Evolutionary conservation across 2,113 vertebrate genomes (phyloP).

Genomic region (Pseudopodoces humilis): DNA sequence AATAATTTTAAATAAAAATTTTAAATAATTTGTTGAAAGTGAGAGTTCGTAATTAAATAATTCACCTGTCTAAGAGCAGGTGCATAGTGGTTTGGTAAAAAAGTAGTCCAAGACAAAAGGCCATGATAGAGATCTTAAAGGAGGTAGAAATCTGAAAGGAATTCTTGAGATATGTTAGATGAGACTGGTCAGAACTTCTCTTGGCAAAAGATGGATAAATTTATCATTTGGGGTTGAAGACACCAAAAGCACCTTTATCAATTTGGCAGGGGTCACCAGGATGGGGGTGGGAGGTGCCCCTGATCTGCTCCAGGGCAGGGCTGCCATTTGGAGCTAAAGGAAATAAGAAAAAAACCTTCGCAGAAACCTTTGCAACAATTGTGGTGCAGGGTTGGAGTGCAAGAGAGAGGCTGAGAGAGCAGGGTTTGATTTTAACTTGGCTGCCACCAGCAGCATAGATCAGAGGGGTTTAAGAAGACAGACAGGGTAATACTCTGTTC

Average conservation of each 20-base stretch:
- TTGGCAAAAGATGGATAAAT: not conserved
- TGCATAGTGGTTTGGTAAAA: not conserved
- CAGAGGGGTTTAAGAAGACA: not conserved
- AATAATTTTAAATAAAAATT: not conserved
- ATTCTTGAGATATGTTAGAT: not conserved
- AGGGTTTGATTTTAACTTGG: not conserved
- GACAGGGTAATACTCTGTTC: not conserved
- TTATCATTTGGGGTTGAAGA: not conserved
- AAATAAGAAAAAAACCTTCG: no score
- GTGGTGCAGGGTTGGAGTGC: fast-evolving
- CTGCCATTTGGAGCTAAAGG: not conserved
- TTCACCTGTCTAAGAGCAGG: not conserved
- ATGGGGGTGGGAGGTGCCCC: no score
- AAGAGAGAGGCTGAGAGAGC: not conserved
- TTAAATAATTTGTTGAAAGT: not conserved
- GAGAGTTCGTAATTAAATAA: not conserved
- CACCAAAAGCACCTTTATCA: not conserved
- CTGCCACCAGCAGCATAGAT: not conserved
- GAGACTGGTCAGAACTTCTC: not conserved
- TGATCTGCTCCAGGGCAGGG: not conserved
- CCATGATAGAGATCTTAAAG: not conserved
- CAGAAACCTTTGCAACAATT: not conserved
- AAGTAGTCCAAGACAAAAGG: not conserved
- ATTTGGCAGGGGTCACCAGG: not conserved
- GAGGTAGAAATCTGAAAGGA: not conserved